Evolutionary conservation across 2,888 invertebrate genomes (phyloP).

Genomic region (Apamea monoglypha): DNA sequence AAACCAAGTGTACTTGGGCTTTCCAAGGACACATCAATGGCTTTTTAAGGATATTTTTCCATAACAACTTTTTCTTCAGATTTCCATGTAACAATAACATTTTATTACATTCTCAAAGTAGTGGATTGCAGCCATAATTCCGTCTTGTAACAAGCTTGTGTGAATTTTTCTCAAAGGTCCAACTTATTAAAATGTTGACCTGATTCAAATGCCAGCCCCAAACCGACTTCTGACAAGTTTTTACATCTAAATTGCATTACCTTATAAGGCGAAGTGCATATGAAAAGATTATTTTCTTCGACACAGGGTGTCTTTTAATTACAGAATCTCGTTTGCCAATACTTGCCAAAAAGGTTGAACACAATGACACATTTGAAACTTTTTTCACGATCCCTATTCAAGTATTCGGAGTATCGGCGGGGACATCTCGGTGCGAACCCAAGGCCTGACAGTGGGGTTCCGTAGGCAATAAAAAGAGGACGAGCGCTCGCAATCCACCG

Average conservation of each 20-base stretch:
- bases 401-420: constrained; percentile 76
- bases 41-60: background rate
- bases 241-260: constrained; percentile 50
- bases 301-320: constrained; percentile 64
- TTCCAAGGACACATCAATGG: background rate
- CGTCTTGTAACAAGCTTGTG: constrained; percentile 34
- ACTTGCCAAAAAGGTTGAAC: constrained; percentile 65
- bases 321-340: constrained; percentile 58
- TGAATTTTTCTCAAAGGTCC: constrained; percentile 37
- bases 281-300: constrained; percentile 58
- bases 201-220: constrained; percentile 54
- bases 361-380: constrained; percentile 73
- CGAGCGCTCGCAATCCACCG: constrained; percentile 65
- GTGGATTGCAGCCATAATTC: constrained; percentile 19
- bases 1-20: background rate
- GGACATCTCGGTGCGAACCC: constrained; percentile 78
- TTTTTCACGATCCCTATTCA: constrained; percentile 75
- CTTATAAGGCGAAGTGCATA: constrained; percentile 26
- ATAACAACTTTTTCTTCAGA: background rate
- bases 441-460: constrained; percentile 85
- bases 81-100: constrained; percentile 28
- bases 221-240: constrained; percentile 51
- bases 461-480: constrained; percentile 77
- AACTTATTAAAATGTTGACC: constrained; percentile 51
- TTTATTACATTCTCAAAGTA: constrained; percentile 20